Percentiles rank a stretch among this genome's conserved stretches.
Evolutionary conservation across 1,140 invertebrate genomes (phyloP).

Genomic region (Drosophila setifemur): DNA sequence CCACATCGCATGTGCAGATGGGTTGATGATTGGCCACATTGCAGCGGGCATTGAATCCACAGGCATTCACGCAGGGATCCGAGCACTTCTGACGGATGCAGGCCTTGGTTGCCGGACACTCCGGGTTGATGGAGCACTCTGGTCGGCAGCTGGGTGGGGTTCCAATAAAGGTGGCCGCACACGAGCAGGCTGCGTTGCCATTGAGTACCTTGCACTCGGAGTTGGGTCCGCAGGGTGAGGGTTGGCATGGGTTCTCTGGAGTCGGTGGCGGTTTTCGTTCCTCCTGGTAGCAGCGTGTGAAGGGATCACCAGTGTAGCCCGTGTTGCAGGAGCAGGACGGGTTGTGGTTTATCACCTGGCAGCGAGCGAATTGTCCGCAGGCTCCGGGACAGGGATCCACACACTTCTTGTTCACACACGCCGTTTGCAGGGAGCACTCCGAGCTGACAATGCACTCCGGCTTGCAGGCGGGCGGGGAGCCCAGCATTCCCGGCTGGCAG

Average conservation of each 20-base stretch:
- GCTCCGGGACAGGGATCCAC: conserved; percentile 88
- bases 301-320: conserved; percentile 84
- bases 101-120: conserved; percentile 86
- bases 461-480: conserved; percentile 87
- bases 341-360: conserved; percentile 85
- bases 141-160: conserved; percentile 86
- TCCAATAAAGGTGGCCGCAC: conserved; percentile 86
- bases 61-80: conserved; percentile 88
- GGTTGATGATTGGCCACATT: conserved; percentile 88
- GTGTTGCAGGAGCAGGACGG: conserved; percentile 84
- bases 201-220: conserved; percentile 86
- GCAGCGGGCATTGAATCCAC: conserved; percentile 88
- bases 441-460: conserved; percentile 88
- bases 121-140: conserved; percentile 86
- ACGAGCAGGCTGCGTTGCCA: conserved; percentile 87
- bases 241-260: conserved; percentile 85
- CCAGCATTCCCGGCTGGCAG: conserved; percentile 88
- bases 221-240: conserved; percentile 89
- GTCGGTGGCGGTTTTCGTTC: conserved; percentile 81
- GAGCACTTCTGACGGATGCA: conserved; percentile 87
- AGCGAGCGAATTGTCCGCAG: conserved; percentile 87
- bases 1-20: conserved; percentile 87
- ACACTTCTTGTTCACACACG: conserved; percentile 88
- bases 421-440: conserved; percentile 87
- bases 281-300: conserved; percentile 84